Percentiles rank a stretch among this genome's conserved stretches.
These are phyloP conservation scores for Drosophila bifasciata DNA, from an alignment of 1,140 invertebrate genomes.

Conservation along the genomic window DNA sequence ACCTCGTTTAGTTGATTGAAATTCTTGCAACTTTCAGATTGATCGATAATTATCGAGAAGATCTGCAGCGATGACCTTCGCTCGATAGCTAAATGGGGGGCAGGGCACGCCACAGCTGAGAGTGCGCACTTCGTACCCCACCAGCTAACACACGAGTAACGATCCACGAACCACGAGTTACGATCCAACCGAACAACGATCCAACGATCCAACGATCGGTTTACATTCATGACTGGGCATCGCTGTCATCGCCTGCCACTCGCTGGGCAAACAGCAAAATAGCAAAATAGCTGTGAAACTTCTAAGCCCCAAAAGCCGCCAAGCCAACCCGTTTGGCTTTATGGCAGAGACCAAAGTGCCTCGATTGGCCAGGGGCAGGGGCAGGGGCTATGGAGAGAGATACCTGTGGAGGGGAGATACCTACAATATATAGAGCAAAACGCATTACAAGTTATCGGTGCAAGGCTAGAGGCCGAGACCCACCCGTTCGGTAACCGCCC, in stretches of 20 bases:
- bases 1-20: too few relatives aligned
- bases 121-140: too few relatives aligned
- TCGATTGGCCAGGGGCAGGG: neutral
- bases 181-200: conserved; percentile 4
- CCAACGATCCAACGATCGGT: conserved; percentile 39
- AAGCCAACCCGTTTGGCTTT: conserved; percentile 39
- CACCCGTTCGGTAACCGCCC: too few relatives aligned
- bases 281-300: conserved; percentile 34
- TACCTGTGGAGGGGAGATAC: too few relatives aligned
- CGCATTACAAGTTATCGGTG: conserved; percentile 50
- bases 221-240: conserved; percentile 51
- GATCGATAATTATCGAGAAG: too few relatives aligned
- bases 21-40: too few relatives aligned
- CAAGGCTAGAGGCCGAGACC: conserved; percentile 26
- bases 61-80: too few relatives aligned
- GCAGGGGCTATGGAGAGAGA: too few relatives aligned
- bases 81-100: too few relatives aligned
- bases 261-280: conserved; percentile 8
- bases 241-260: conserved; percentile 31
- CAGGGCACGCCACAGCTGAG: too few relatives aligned
- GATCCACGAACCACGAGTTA: conserved; percentile 17
- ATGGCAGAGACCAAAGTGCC: conserved; percentile 18
- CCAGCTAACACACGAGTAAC: too few relatives aligned
- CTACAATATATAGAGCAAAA: conserved; percentile 40
- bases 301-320: conserved; percentile 49